These are phyloP conservation scores for Etheostoma nigrum DNA, from an alignment of 2,797 vertebrate genomes.

Conservation along the genomic window DNA sequence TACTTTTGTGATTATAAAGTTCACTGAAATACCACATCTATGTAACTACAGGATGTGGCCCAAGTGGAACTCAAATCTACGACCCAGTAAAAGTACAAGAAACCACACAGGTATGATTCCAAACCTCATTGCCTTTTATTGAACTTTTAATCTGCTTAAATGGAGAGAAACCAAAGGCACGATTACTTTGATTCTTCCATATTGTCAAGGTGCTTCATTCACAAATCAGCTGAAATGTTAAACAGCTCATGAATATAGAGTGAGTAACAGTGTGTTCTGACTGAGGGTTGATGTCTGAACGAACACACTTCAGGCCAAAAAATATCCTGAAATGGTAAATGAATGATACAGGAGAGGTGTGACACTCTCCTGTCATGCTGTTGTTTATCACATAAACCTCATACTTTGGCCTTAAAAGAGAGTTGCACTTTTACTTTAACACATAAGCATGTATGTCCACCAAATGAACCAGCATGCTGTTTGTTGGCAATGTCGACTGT, in stretches of 20 bases:
- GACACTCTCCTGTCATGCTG: not conserved
- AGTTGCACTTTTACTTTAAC: not conserved
- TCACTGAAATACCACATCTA: not conserved
- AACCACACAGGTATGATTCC: not conserved
- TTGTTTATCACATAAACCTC: not conserved
- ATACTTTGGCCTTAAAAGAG: not conserved
- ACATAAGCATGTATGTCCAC: not conserved
- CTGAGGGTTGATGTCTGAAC: not conserved
- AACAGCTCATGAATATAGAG: not conserved
- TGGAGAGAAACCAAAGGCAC: not conserved
- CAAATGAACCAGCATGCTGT: not conserved
- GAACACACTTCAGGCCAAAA: no score
- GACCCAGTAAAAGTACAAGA: not conserved
- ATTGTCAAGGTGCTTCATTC: not conserved
- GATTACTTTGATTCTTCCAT: not conserved
- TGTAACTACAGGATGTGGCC: not conserved
- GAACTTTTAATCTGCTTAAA: slow-evolving; percentile 2
- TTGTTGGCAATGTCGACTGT: not conserved
- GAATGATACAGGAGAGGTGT: not conserved
- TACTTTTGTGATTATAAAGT: not conserved
- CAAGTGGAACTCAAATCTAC: not conserved
- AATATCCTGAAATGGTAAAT: not conserved
- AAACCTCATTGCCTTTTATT: not conserved
- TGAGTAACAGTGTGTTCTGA: not conserved
- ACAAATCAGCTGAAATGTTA: not conserved